Conservation (phyloP, 53 echinoderm and acorn worm species). For the Echinometra lucunter region DNA sequence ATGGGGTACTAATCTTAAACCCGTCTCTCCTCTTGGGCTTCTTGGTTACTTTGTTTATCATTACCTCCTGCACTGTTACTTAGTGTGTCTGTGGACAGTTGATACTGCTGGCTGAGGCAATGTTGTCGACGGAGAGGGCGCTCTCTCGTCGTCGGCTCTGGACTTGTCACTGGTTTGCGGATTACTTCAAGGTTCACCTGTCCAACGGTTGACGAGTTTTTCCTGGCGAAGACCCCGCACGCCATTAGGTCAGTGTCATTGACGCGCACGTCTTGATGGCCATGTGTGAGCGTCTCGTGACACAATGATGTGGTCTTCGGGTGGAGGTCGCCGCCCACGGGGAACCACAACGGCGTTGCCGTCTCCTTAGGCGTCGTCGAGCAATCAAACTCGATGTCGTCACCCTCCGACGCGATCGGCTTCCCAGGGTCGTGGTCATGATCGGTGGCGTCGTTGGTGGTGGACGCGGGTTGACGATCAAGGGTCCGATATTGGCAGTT, state of each 20-base stretch:
- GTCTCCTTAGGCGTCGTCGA: slow-evolving; percentile 59
- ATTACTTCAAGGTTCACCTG: slow-evolving; percentile 45
- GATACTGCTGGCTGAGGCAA: neutral
- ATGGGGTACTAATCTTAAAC: neutral
- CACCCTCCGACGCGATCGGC: slow-evolving; percentile 62
- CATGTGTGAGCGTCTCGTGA: slow-evolving; percentile 57
- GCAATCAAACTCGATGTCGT: slow-evolving; percentile 56
- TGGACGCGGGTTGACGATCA: slow-evolving; percentile 40
- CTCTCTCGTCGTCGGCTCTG: slow-evolving; percentile 4
- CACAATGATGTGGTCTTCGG: slow-evolving; percentile 42
- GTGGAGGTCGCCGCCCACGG: slow-evolving; percentile 39
- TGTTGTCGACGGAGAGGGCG: neutral
- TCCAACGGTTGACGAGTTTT: slow-evolving; percentile 57
- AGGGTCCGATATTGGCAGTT: slow-evolving; percentile 65
- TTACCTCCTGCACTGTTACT: neutral
- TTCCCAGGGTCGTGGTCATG: slow-evolving; percentile 52
- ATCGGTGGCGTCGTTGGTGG: neutral
- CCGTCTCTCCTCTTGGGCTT: neutral
- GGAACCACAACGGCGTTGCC: slow-evolving; percentile 64
- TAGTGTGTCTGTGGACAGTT: slow-evolving; percentile 10
- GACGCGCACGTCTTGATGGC: slow-evolving; percentile 40
- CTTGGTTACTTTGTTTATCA: neutral
- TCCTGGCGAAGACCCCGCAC: slow-evolving; percentile 63
- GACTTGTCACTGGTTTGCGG: neutral
- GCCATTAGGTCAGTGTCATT: slow-evolving; percentile 66